Base-by-base conservation (phyloP, 2,113 vertebrate species). In the Nestor notabilis region DNA sequence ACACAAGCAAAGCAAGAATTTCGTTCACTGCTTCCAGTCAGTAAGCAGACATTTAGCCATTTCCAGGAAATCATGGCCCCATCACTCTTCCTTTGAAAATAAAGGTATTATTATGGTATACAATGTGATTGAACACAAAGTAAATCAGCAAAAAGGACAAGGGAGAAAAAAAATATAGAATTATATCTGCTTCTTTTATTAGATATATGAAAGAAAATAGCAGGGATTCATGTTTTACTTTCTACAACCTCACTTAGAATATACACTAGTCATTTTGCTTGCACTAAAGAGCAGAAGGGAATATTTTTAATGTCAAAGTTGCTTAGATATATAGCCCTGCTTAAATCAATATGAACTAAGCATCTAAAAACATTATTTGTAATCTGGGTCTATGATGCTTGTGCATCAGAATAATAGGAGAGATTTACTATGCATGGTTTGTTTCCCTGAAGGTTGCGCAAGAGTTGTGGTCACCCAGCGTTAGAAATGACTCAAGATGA, bases 321-420 rank as follows among this genome's bases (percentile, higher is more conserved):
- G 44, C 39, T 93, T 95, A 87, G 87, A 91, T 93, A 64, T 61
- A 76, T 31, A 96, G 89, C 21, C 91, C 90, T 96, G 91, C 87
- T 96, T 96, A 95, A 94, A 94, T 96, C 95, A 96, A 35, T 65
- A 90, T 44, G 94, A 95, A 96, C 96, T 95, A 97, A 85, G 44
- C 44, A 61, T 87, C 87, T 91, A 69, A 87, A 91, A 93, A 61
- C 7, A n/a, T 33, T 87, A 65, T 89, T 92, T 65, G 33, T 82
- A 76, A 61, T 91, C 74, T 80, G 56, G 52, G 87, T 70, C 93
- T 91, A 56, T 87, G 53, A 78, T 96, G 44, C 47, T 76, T 84
- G 33, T 65, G 85, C 70, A 79, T 93, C 84, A 95, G 88, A 89
- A 76, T 79, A 96, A 94, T 91, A 94, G 35, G 80, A 91, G 47